Base-by-base conservation (phyloP, 2,113 vertebrate species). In the Barbus barbus region DNA sequence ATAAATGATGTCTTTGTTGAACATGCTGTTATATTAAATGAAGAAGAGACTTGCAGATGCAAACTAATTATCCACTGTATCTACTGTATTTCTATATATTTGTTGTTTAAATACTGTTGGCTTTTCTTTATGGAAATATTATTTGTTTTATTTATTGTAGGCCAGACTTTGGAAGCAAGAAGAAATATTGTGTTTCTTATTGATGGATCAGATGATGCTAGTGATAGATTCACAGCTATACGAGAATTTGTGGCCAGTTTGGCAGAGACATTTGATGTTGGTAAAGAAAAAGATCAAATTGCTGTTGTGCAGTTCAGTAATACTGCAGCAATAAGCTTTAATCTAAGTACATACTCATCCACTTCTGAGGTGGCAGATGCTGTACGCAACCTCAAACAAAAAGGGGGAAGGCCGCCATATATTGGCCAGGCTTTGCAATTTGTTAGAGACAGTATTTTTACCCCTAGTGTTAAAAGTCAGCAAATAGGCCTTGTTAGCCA, bases 151-250 rank as follows among this genome's bases (percentile, higher is more conserved):
- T 90, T 83, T 61, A 82, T 86, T 74, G 82, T 89, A 94, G 92
- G 89, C 83, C 81, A 89, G 87, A 88, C 28, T 5, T 69, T 88
- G 36, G 88, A 14, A 33, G 41, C 71, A 5, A 90, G 90, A 65
- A 92, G 91, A 90, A 91, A 95, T 83, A 90, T 95, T 88, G 93
- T 94, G 3, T 95, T 95, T 86, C 93, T 95, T 76, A 88, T 95
- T 89, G 94, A 95, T 91, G 93, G 93, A 75, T 94, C 94, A 36
- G 94, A 95, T 88, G 92, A 93, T 81, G 82, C 89, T 31, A 91
- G 90, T 60, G 91, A 58, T 83, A 90, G 65, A 84, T 95, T 94
- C 78, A 78, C 87, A 84, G 86, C 86, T 22, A 87, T 95, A 83
- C 76, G 87, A 53, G 88, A 90, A 44, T 95, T 95, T 91, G 87